Evolutionary conservation across 1,140 invertebrate species (phyloP), one percentile per base, ranked within the genome.

Genomic region (Eumaeus atala): DNA sequence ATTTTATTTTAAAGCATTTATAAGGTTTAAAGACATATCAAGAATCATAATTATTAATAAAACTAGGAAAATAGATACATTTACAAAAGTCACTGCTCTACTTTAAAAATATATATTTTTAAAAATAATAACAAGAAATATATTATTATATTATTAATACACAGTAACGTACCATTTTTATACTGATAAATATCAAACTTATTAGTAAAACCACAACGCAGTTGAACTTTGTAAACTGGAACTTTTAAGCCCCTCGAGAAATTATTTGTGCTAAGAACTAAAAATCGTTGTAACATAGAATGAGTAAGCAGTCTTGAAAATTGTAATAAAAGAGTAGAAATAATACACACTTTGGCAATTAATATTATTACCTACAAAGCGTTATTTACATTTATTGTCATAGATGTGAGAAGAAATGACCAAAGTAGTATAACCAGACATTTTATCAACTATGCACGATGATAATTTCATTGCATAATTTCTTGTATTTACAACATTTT

Each of bases 321-420:
- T 16, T 44, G 40, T 28, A 28, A 28, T 28, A 28, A 28, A 28
- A 28, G 16, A 44, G n/a, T 40, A 51, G 10, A 35, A 35, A 52
- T 55, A 54, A 35, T 54, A 60, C 51, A 51, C 64, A 47, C 51
- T 80, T 78, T 82, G 73, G 79, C 79, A 70, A 72, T 75, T 70
- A 63, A 72, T 54, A 52, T 69, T 82, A 84, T 79, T 65, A 67
- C 21, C 76, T 84, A 86, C 71, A 82, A 80, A 86, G 80, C 80
- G 74, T 86, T 81, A 79, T 78, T 74, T 83, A 83, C 68, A 81
- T 77, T 85, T 86, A 86, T 86, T 86, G 82, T 86, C 82, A 84
- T 76, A 84, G 75, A 70, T 78, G 74, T 81, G 73, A 81, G 74
- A 74, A 80, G 64, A 74, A 72, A 65, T 56, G 61, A 75, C 55